Evolutionary conservation across 1,140 invertebrate species (phyloP).

Genomic region (Musca vetustissima): DNA sequence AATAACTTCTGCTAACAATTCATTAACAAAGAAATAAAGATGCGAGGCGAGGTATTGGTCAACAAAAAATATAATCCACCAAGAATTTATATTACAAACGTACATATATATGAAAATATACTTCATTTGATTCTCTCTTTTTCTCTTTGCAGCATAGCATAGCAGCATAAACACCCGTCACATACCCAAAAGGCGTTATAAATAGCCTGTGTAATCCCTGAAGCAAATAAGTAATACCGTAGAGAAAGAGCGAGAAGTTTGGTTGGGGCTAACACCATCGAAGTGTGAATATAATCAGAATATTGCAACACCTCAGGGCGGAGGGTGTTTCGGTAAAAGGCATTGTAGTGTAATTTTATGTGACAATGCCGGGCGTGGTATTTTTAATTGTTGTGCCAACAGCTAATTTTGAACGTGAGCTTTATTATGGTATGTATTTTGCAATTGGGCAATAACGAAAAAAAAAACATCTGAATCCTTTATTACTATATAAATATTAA

Average conservation of each 20-base stretch:
- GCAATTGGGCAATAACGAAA: not conserved
- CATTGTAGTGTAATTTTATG: not conserved
- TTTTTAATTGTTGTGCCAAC: slow-evolving; percentile 66
- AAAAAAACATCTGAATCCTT: not conserved
- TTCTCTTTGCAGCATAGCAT: slow-evolving; percentile 3
- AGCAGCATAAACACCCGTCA: too few relatives aligned
- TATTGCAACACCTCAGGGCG: not conserved
- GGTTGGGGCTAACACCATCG: too few relatives aligned
- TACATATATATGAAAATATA: not conserved
- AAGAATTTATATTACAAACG: not conserved
- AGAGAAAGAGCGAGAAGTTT: too few relatives aligned
- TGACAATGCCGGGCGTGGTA: slow-evolving; percentile 59
- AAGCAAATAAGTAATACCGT: too few relatives aligned
- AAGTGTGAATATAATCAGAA: too few relatives aligned
- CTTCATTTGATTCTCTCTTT: not conserved
- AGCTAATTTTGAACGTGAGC: slow-evolving; percentile 60
- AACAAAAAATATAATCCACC: not conserved
- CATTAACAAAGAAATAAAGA: too few relatives aligned
- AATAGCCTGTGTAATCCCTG: too few relatives aligned
- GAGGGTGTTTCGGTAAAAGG: not conserved
- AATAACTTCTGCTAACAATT: too few relatives aligned
- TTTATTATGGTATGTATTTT: slow-evolving; percentile 56
- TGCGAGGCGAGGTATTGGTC: too few relatives aligned
- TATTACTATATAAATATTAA: not conserved
- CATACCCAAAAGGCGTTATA: too few relatives aligned